Base-by-base conservation (phyloP, 2,888 invertebrate genomes). In the Lysandra coridon region DNA sequence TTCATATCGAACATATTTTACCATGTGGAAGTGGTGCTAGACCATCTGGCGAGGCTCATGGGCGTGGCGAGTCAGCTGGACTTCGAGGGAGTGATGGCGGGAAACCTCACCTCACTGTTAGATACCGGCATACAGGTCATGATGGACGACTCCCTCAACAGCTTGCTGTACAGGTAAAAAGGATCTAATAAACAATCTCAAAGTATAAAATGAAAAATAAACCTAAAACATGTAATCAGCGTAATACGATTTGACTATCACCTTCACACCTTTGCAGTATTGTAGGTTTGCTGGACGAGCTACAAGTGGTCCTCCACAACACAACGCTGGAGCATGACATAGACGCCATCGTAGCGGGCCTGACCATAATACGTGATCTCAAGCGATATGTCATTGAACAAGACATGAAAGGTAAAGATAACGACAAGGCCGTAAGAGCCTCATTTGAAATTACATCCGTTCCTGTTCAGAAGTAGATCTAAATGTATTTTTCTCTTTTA, bases 1-100 rank as follows among this genome's bases (percentile, higher is more conserved):
- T 95, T 95, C 91, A 81, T 95, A 4, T 88, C 91, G 1, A 86
- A 89, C n/a, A 90, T 95, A 37, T 83, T 95, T 0, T 80, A 85
- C 1, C 93, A 92, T 82, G 82, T 91, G 5, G 92, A 92, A 79
- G 81, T 84, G 1, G 81, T 95, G 7, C 81, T 95, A 40, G 86
- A 86, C 0, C 92, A 95, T 81, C 81, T 89, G 0, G 90, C 91
- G 2, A 88, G 92, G n/a, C 84, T 95, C 17, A 83, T 95, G 78
- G 92, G 94, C 0, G 88, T 92, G 2, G 91, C 92, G 73, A 94
- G 95, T 81, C 85, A 86, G 79, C 83, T 95, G 76, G 93, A 95
- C 83, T 84, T 95, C 40, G 73, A 84, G 1, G 91, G 87, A 0
- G 84, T 89, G 1, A 7, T 83, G 64, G 83, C 84, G 0, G 93